A percentile compares a stretch with the other conserved stretches of the same genome.
Conservation (phyloP, 2,888 invertebrate genomes). For the Linyphia triangularis region DNA sequence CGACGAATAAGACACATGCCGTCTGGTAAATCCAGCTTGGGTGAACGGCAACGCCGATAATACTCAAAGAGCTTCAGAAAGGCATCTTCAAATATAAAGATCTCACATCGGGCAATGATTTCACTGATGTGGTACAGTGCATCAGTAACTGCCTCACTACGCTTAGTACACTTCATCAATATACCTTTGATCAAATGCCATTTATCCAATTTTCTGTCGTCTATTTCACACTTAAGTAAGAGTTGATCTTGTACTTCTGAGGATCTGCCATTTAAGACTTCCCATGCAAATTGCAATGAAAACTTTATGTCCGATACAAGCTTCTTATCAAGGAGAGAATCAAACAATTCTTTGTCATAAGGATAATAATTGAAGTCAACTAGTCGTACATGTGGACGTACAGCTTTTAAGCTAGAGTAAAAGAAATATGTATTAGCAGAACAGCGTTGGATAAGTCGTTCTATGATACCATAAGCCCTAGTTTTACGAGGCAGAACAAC, state of each 20-base stretch:
- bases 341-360: background rate
- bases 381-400: background rate
- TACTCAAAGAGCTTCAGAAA: slow-evolving; percentile 46
- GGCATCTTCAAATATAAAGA: slow-evolving; percentile 68
- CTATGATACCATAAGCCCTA: slow-evolving; percentile 53
- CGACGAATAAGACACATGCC: slow-evolving; percentile 76
- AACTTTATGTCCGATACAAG: slow-evolving; percentile 30
- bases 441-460: slow-evolving; percentile 61
- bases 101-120: slow-evolving; percentile 45
- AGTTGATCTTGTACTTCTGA: slow-evolving; percentile 62
- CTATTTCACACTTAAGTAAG: background rate
- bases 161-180: slow-evolving; percentile 9
- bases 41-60: background rate
- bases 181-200: slow-evolving; percentile 35
- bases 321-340: background rate
- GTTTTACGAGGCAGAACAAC: slow-evolving; percentile 29
- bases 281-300: slow-evolving; percentile 69
- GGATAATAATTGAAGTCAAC: slow-evolving; percentile 26
- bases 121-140: slow-evolving; percentile 71
- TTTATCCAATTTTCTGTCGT: slow-evolving; percentile 1
- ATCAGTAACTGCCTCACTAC: slow-evolving; percentile 50
- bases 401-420: slow-evolving; percentile 19
- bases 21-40: slow-evolving; percentile 38
- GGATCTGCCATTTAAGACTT: slow-evolving; percentile 32
- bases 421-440: slow-evolving; percentile 39